These are phyloP conservation scores for Oncorhynchus clarkii DNA, from an alignment of 2,113 vertebrate species.

Conservation along the genomic window DNA sequence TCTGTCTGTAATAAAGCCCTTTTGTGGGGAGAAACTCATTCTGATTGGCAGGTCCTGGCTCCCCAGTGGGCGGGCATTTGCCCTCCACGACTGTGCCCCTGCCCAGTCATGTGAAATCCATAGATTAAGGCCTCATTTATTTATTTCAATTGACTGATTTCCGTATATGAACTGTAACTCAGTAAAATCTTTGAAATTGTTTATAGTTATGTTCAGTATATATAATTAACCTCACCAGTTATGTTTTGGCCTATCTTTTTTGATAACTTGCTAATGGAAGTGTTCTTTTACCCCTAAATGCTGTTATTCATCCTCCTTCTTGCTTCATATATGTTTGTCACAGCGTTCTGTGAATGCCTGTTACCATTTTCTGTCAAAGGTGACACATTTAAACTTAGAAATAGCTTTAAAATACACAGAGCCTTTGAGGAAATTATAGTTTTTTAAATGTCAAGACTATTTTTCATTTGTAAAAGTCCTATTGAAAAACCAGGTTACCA, in stretches of 20 bases:
- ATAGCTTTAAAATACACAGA: background rate
- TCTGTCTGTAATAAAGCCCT: too few relatives aligned
- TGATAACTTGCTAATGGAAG: background rate
- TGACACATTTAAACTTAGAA: background rate
- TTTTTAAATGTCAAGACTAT: background rate
- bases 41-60: too few relatives aligned
- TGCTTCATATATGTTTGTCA: background rate
- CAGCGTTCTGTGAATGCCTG: background rate
- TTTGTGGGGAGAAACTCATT: too few relatives aligned
- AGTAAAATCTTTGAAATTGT: too few relatives aligned
- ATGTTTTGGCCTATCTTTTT: constrained; percentile 1
- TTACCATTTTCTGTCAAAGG: background rate
- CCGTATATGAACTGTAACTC: too few relatives aligned
- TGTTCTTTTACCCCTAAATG: background rate
- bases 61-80: too few relatives aligned
- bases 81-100: too few relatives aligned
- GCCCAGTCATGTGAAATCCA: too few relatives aligned
- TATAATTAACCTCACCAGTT: background rate
- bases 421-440: background rate
- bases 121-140: too few relatives aligned
- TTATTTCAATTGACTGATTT: too few relatives aligned
- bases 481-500: background rate
- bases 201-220: background rate
- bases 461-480: background rate
- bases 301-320: background rate